A percentile compares a stretch with the other conserved stretches of the same genome.
These are phyloP conservation scores for Apoda limacodes DNA, from an alignment of 2,888 invertebrate genomes.

Conservation along the genomic window DNA sequence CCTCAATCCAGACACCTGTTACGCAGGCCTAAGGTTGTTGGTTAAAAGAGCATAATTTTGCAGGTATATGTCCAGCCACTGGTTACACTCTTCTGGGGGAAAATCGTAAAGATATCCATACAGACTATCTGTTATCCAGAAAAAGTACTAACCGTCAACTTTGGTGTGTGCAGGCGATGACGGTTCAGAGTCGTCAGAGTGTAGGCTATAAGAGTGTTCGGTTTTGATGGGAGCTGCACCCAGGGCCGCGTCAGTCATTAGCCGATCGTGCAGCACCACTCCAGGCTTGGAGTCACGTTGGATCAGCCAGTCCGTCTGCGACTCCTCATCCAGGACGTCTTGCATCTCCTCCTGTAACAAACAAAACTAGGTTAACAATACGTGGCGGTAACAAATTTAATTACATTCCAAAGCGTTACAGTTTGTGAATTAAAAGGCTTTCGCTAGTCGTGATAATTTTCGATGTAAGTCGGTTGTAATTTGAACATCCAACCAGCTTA, in stretches of 20 bases:
- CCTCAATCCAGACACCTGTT: too few species aligned
- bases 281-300: slow-evolving; percentile 75
- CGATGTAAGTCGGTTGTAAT: too few species aligned
- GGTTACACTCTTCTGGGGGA: too few species aligned
- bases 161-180: slow-evolving; percentile 78
- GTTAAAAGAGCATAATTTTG: too few species aligned
- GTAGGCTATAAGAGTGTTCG: slow-evolving; percentile 92
- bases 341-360: slow-evolving; percentile 73
- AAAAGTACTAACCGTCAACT: slow-evolving; percentile 73
- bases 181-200: slow-evolving; percentile 78
- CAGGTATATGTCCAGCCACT: too few species aligned
- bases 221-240: slow-evolving; percentile 87
- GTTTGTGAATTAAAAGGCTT: too few species aligned
- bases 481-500: too few species aligned
- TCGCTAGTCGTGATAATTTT: too few species aligned
- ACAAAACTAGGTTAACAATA: too few species aligned
- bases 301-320: slow-evolving; percentile 76
- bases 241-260: slow-evolving; percentile 90
- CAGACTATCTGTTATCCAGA: slow-evolving; percentile 5
- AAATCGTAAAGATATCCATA: not conserved
- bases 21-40: too few species aligned
- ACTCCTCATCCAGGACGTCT: slow-evolving; percentile 75
- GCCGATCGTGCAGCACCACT: slow-evolving; percentile 87
- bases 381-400: too few species aligned
- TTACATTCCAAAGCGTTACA: too few species aligned